Evolutionary conservation across 2,888 invertebrate genomes (phyloP).

Genomic region (Hybos culiciformis): DNA sequence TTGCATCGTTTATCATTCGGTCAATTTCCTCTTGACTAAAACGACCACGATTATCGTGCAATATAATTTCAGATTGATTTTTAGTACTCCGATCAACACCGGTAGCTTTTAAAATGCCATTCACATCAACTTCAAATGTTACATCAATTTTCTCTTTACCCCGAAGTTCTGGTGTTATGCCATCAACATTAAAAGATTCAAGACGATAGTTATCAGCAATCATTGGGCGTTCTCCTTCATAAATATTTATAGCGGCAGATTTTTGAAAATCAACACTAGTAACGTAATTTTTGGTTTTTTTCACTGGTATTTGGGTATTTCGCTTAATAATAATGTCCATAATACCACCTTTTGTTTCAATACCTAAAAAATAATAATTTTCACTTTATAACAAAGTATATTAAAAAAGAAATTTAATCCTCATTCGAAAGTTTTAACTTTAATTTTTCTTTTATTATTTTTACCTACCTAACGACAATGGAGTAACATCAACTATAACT

Average conservation of each 20-base stretch:
- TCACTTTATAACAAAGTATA: too few relatives aligned
- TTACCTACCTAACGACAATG: slow-evolving; percentile 55
- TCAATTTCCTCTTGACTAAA: slow-evolving; percentile 75
- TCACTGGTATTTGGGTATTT: slow-evolving; percentile 66
- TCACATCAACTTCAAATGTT: slow-evolving; percentile 82
- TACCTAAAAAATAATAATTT: too few relatives aligned
- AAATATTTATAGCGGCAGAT: slow-evolving; percentile 75
- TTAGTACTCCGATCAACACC: slow-evolving; percentile 69
- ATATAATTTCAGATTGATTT: slow-evolving; percentile 65
- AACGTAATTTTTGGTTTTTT: slow-evolving; percentile 69
- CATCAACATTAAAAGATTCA: slow-evolving; percentile 66
- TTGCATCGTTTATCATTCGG: slow-evolving; percentile 67
- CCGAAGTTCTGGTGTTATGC: slow-evolving; percentile 73
- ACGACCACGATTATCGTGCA: slow-evolving; percentile 75
- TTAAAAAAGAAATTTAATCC: too few relatives aligned
- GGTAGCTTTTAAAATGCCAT: slow-evolving; percentile 72
- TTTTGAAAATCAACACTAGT: slow-evolving; percentile 89
- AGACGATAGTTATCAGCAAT: slow-evolving; percentile 80
- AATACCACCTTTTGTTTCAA: slow-evolving; percentile 72
- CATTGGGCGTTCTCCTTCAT: slow-evolving; percentile 79
- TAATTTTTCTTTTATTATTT: too few relatives aligned
- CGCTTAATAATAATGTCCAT: slow-evolving; percentile 78
- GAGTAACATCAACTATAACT: slow-evolving; percentile 67
- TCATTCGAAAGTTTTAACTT: too few relatives aligned
- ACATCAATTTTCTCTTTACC: slow-evolving; percentile 53